Evolutionary conservation across 2,888 invertebrate genomes (phyloP), one percentile per base, ranked within the genome.

Genomic region (Resseliella maxima): DNA sequence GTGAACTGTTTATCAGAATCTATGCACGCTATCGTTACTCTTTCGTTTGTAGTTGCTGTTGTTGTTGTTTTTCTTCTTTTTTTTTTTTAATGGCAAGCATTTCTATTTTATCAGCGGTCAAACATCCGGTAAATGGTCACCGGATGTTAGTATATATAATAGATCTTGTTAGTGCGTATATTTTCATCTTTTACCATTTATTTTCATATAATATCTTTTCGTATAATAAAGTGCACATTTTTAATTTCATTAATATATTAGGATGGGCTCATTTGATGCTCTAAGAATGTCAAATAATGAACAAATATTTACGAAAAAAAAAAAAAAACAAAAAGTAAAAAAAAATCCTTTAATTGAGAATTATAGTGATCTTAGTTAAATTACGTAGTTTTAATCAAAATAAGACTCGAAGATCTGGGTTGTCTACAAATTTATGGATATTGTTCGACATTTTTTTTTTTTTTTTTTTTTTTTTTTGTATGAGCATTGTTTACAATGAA

Each of bases 111-210:
- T 83, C 83, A 83, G 83, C 24, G 83, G 83, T 83, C 83, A 83
- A 83, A 83, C 83, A 83, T 83, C 83, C 83, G 83, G 83, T 46
- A 85, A 85, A 85, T 85, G 85, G 85, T 85, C 85, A 85, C 85
- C 85, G 85, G 85, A 85, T 85, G 85, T 85, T 85, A 85, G 85
- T 35, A 46, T 31, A 46, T 46, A 85, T 86, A 59, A 86, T 86
- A 86, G 38, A 59, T 83, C 83, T 83, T 83, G 38, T n/a, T 83
- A 83, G 38, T 83, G 38, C 38, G n/a, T 83, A 83, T 38, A 24
- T 12, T 31, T 21, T 83, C n/a, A 24, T 59, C n/a, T 24, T 38
- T 21, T 38, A 38, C n/a, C 38, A 38, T 83, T 24, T 36, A 38
- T 83, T 83, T 38, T 38, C n/a, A n/a, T 83, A 24, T 59, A 24